These are phyloP conservation scores for Drosophila pandora DNA, from an alignment of 1,140 invertebrate genomes.

Conservation along the genomic window DNA sequence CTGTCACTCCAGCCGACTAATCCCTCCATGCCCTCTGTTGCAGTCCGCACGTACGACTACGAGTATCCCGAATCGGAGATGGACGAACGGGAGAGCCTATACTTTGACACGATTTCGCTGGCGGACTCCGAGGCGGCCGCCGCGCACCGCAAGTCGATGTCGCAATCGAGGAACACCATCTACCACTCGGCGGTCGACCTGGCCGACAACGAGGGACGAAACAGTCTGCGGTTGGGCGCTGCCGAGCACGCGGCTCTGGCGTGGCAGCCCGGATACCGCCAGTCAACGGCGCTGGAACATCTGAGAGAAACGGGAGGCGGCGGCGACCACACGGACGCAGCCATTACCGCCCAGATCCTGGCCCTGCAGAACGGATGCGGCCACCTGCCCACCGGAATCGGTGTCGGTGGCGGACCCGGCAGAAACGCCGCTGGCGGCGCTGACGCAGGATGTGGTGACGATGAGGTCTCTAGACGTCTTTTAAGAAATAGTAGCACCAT, in stretches of 20 bases:
- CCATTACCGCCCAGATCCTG: conserved; percentile 67
- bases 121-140: conserved; percentile 80
- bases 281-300: conserved; percentile 76
- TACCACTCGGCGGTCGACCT: conserved; percentile 82
- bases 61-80: conserved; percentile 82
- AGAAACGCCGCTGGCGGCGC: conserved; percentile 4
- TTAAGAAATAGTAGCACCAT: conserved; percentile 82
- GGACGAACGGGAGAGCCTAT: conserved; percentile 82
- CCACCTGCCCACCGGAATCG: conserved; percentile 64
- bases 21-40: conserved; percentile 37
- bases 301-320: conserved; percentile 34
- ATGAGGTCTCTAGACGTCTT: conserved; percentile 84
- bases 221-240: conserved; percentile 50
- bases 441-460: conserved; percentile 48
- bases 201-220: conserved; percentile 65
- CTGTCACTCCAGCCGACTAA: conserved; percentile 31
- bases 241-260: conserved; percentile 40
- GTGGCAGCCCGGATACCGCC: conserved; percentile 75
- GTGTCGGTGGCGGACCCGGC: conserved; percentile 14
- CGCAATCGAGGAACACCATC: conserved; percentile 81
- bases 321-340: conserved; percentile 68
- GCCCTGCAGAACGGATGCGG: conserved; percentile 74
- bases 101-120: conserved; percentile 82
- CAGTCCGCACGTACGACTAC: conserved; percentile 83
- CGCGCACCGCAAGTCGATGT: conserved; percentile 79